Evolutionary conservation across 1,140 invertebrate genomes (phyloP).

Genomic region (Sweltsa coloradensis): DNA sequence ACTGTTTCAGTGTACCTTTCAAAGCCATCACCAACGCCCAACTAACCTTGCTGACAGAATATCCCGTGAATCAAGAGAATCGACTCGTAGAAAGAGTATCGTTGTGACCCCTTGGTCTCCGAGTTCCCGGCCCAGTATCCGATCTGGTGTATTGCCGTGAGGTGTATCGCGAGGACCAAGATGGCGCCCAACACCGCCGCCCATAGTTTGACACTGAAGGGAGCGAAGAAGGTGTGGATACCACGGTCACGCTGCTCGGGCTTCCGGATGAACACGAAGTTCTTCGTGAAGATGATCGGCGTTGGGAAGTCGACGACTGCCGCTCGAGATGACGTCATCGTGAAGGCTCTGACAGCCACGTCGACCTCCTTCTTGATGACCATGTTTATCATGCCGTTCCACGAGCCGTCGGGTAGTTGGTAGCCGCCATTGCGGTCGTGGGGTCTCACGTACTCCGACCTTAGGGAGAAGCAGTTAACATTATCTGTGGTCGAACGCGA

Average conservation of each 20-base stretch:
- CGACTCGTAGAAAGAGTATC: not conserved
- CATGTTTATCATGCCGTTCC: not conserved
- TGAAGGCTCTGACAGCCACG: not conserved
- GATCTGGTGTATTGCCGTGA: too few relatives aligned
- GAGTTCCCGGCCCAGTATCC: too few relatives aligned
- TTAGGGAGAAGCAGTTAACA: not conserved
- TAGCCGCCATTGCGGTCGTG: not conserved
- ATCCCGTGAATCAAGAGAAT: not conserved
- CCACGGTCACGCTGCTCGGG: too few relatives aligned
- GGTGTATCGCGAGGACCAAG: too few relatives aligned
- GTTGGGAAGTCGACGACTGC: not conserved
- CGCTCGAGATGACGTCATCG: not conserved
- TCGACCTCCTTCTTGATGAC: not conserved
- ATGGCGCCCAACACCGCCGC: too few relatives aligned
- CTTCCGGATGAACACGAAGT: not conserved
- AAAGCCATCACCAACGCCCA: too few relatives aligned
- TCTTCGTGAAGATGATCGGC: slow-evolving; percentile 9
- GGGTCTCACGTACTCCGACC: not conserved
- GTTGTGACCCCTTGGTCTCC: too few relatives aligned
- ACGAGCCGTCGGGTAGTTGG: not conserved
- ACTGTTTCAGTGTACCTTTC: too few relatives aligned
- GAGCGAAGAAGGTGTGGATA: too few relatives aligned
- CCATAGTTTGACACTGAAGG: too few relatives aligned
- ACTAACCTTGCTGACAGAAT: slow-evolving; percentile 5
- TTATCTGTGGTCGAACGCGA: not conserved